Evolutionary conservation across 2,888 invertebrate species (phyloP), one percentile per base, ranked within the genome.

Genomic region (Gasteruption jaculator): DNA sequence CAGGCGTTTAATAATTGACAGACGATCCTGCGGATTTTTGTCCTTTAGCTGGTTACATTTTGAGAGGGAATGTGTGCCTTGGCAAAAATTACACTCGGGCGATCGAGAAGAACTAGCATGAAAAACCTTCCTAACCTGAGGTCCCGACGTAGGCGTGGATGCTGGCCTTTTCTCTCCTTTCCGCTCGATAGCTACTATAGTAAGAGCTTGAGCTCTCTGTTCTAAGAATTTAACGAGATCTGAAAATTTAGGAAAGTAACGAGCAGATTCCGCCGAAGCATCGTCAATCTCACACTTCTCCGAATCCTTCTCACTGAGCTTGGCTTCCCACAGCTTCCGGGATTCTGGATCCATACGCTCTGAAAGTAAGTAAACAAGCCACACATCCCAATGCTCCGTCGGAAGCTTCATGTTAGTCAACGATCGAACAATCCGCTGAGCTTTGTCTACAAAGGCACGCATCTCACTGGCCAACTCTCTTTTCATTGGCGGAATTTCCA

Each of bases 301-400:
- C 3, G 10, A 32, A 12, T 43, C 38, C 15, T 33, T 43, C 3
- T 5, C 25, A 16, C 43, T 43, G 10, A 43, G 26, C 11, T 38
- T 25, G 5, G 36, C 15, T 21, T 44, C 37, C 44, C 40, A 44
- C 10, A 29, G 15, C 27, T 44, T 37, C 3, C 43, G 24, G 1
- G 35, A 31, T 10, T 39, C 35, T 5, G 39, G 21, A 31, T 39
- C 31, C 12, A 39, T 15, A 1, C 39, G 14, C 11, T 20, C 26
- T 4, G 33, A 18, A 4, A 43, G 3, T 4, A 43, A 12, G 12
- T 27, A 38, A 1, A 43, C 30, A 12, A 38, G 11, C 38, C 16
- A 33, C 10, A 38, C 16, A 27, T 30, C 43, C 39, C 39, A 43
- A 12, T 38, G 25, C 1, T 38, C 34, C 1, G 35, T 35, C 2